Conservation (phyloP, 2,113 vertebrate species). For the Leuciscus idus region DNA sequence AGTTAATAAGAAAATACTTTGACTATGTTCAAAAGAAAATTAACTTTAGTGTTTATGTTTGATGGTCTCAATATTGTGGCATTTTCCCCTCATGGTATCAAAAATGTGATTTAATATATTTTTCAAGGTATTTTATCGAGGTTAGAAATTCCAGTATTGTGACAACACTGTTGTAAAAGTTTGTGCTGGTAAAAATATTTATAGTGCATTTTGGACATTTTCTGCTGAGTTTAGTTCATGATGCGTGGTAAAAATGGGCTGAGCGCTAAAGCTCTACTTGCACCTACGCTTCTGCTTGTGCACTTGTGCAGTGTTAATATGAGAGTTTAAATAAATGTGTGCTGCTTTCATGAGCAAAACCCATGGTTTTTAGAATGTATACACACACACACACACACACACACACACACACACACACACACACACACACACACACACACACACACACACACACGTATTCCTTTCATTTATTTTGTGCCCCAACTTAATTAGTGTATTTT, state of each 20-base stretch:
- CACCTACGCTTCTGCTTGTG: not conserved
- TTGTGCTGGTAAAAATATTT: not conserved
- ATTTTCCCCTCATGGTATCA: too few relatives aligned
- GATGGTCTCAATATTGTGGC: not conserved
- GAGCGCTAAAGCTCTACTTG: not conserved
- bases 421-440: too few relatives aligned
- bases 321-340: not conserved
- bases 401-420: too few relatives aligned
- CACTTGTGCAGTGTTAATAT: slow-evolving; percentile 13
- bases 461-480: not conserved
- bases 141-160: too few relatives aligned
- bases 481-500: not conserved
- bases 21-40: too few relatives aligned
- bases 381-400: too few relatives aligned
- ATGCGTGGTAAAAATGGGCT: not conserved
- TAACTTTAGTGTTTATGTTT: not conserved
- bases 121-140: too few relatives aligned
- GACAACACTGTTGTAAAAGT: not conserved
- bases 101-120: too few relatives aligned
- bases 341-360: not conserved
- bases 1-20: too few relatives aligned
- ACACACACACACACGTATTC: too few relatives aligned
- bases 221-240: not conserved
- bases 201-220: not conserved
- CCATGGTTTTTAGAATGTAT: not conserved